Base-by-base conservation (phyloP, 2,797 vertebrate genomes). In the Rhinella marina region DNA sequence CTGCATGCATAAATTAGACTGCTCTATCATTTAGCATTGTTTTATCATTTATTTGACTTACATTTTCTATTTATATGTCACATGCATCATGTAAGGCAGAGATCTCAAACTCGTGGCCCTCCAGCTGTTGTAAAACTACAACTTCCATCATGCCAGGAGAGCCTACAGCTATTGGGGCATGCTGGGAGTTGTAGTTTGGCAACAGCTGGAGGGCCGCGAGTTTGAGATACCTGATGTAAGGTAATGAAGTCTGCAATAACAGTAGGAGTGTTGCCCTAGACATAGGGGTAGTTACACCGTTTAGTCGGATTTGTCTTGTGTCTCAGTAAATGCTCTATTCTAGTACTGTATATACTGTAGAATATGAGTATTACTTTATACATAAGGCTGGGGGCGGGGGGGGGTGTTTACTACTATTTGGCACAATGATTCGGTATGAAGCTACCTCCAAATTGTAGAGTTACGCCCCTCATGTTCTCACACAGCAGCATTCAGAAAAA, bases 401-500 rank as follows among this genome's bases (percentile, higher is more conserved):
- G n/a, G n/a, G 12, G 29, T 68, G 6, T 48, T 82, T 9, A 29
- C n/a, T 56, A 19, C 50, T 21, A 52, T 68, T 72, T 21, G 32
- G 52, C 21, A 50, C 23, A 75, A n/a, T 76, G 21, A 76, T 50
- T 76, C 27, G 21, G 3, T 61, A 84, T 75, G 56, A n/a, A 17
- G 81, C 32, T 41, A 19, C 29, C 81, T 73, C 12, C 25, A 27
- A 19, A n/a, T 48, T 72, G 68, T 62, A 62, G 14, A n/a, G 68
- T 64, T 64, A 87, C 12, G 2, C 70, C 79, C 32, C 21, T 25
- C 72, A 19, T 82, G 86, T 83, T 32, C 57, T 79, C 61, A 79
- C 61, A 88, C 52, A 29, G n/a, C 72, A 83, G 14, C 52, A 72
- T 84, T 27, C 52, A 50, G 52, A 72, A 84, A 84, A 66, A 11